phyloP scores from a whole-genome alignment of 2,888 invertebrate species.

The Eupithecia insigniata region DNA sequence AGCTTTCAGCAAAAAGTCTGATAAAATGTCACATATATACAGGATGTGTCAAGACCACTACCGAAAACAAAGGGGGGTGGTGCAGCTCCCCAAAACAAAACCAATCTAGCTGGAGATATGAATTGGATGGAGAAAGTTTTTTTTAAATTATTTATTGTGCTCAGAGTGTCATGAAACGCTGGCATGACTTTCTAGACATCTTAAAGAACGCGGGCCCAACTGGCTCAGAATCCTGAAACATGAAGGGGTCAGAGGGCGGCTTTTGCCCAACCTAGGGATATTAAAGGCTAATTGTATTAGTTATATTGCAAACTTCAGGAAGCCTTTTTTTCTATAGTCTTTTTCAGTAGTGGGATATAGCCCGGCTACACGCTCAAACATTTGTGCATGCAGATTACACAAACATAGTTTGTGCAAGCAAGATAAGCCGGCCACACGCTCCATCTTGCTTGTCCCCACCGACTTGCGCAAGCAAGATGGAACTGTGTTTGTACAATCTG shows the following conservation, averaged over 20 bases:
- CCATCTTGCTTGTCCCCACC: no score
- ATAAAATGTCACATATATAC: neutral
- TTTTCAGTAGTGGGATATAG: neutral
- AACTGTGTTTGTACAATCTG: no score
- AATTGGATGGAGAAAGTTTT: no score
- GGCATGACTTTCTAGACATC: neutral
- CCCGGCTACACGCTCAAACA: no score
- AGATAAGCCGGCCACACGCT: no score
- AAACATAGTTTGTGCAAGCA: no score
- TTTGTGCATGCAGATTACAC: no score
- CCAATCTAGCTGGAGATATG: no score
- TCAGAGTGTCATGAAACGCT: neutral
- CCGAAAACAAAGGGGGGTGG: no score
- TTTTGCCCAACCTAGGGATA: neutral
- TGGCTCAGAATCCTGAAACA: neutral
- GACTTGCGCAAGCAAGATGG: no score
- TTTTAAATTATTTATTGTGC: neutral
- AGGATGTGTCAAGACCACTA: no score
- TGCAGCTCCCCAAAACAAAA: no score
- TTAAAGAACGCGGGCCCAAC: neutral
- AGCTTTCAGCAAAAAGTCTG: neutral
- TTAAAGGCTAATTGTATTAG: neutral
- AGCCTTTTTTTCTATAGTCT: neutral
- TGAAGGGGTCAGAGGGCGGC: neutral
- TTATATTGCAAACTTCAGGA: neutral